Conservation (phyloP, 2,888 invertebrate species). For the Panzeria rudis region DNA sequence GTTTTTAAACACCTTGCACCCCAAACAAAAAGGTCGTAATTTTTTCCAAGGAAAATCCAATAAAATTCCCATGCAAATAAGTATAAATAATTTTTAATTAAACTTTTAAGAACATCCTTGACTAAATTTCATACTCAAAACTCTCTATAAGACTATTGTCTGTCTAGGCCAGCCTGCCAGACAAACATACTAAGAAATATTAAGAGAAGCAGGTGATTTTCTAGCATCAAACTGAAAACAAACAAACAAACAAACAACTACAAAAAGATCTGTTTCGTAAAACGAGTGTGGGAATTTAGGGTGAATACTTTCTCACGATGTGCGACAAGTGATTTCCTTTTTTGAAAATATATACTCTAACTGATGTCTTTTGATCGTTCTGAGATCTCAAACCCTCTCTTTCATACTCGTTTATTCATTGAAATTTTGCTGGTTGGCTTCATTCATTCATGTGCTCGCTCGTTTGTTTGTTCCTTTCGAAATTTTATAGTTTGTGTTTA, state of each 20-base stretch:
- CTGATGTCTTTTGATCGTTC: conserved; percentile 65
- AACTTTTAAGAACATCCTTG: conserved; percentile 2
- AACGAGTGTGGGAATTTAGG: conserved; percentile 82
- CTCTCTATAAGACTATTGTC: conserved; percentile 50
- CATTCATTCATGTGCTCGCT: conserved; percentile 48
- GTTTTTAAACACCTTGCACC: too few relatives aligned
- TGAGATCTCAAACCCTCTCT: conserved; percentile 56
- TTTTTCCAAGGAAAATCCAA: background rate
- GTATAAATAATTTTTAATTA: background rate
- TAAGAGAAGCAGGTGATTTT: conserved; percentile 69
- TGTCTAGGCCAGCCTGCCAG: conserved; percentile 21
- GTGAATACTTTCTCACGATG: conserved; percentile 84
- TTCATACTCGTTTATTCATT: conserved; percentile 47
- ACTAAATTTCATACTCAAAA: conserved; percentile 25
- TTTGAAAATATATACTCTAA: conserved; percentile 57
- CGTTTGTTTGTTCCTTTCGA: conserved; percentile 44
- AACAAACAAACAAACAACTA: background rate
- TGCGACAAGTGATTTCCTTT: conserved; percentile 75
- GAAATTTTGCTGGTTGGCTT: conserved; percentile 16
- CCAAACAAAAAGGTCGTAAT: background rate
- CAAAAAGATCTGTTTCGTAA: conserved; percentile 56
- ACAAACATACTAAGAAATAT: conserved; percentile 16
- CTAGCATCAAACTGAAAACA: conserved; percentile 51
- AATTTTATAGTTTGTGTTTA: conserved; percentile 60
- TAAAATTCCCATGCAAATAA: conserved; percentile 38